A percentile compares a stretch with the other conserved stretches of the same genome.
phyloP scores from a whole-genome alignment of 2,113 vertebrate species.

The Silurus asotus region DNA sequence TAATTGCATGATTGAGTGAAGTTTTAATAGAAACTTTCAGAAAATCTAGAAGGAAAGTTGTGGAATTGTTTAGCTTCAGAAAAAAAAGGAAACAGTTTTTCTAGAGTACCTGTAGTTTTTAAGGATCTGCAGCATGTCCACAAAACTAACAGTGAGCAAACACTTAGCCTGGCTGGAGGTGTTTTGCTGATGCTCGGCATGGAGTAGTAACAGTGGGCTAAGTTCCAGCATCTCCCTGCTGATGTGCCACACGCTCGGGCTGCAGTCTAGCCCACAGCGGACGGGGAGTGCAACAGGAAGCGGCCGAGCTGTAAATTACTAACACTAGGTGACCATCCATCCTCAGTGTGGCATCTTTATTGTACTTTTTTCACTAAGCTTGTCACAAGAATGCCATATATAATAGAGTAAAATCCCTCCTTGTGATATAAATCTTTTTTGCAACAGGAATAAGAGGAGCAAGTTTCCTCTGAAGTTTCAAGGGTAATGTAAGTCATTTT shows the following conservation, averaged over 20 bases:
- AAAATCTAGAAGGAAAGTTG: too few species aligned
- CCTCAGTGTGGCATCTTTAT: conserved; percentile 66
- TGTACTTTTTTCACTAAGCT: conserved; percentile 57
- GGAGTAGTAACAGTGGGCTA: conserved; percentile 27
- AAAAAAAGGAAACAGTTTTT: not conserved
- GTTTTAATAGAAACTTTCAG: too few species aligned
- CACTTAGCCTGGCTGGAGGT: conserved; percentile 37
- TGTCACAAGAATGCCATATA: conserved; percentile 61
- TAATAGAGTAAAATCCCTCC: conserved; percentile 58
- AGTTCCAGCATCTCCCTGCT: conserved; percentile 52
- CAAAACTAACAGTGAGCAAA: conserved; percentile 27
- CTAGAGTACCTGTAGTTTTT: conserved; percentile 8
- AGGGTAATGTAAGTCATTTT: conserved; percentile 31
- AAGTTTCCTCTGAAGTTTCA: conserved; percentile 30
- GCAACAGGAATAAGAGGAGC: not conserved
- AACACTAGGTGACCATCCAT: conserved; percentile 64
- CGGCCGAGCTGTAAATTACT: conserved; percentile 67
- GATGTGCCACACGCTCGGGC: conserved; percentile 60
- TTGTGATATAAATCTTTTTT: conserved; percentile 35
- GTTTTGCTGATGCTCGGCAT: conserved; percentile 44
- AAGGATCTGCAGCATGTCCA: conserved; percentile 17
- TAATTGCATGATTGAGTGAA: not conserved
- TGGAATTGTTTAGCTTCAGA: not conserved
- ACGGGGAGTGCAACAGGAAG: conserved; percentile 59
- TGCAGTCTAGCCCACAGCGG: conserved; percentile 54